Percentiles rank a stretch among this genome's conserved stretches.
Conservation (phyloP, 2,888 invertebrate genomes). For the Luperina nickerlii region DNA sequence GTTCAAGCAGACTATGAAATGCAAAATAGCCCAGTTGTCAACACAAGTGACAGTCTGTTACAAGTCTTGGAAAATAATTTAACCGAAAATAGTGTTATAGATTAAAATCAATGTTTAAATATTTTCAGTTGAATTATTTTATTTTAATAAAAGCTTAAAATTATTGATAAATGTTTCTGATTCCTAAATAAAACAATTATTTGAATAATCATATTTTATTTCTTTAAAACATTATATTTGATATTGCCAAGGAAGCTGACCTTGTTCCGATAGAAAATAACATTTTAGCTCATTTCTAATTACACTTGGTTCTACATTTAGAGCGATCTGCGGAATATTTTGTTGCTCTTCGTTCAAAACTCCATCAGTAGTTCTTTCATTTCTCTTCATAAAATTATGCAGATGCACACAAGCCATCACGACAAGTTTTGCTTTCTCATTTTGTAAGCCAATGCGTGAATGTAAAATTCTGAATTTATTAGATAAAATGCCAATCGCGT, state of each 20-base stretch:
- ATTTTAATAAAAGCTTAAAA: constrained; percentile 1
- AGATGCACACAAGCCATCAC: constrained; percentile 58
- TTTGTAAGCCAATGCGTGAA: constrained; percentile 54
- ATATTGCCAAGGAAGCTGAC: constrained; percentile 57
- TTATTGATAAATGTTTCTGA: constrained; percentile 44
- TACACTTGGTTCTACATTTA: constrained; percentile 57
- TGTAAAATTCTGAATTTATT: constrained; percentile 53
- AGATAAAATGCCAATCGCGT: constrained; percentile 59
- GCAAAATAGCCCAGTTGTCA: constrained; percentile 58
- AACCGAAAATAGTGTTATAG: constrained; percentile 54
- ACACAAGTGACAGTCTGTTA: constrained; percentile 59
- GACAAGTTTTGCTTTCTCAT: constrained; percentile 58
- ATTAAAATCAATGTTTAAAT: constrained; percentile 16
- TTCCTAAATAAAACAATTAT: constrained; percentile 56
- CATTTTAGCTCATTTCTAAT: constrained; percentile 58
- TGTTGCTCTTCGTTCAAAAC: constrained; percentile 55
- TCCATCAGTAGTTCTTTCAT: constrained; percentile 56
- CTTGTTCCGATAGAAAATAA: constrained; percentile 59
- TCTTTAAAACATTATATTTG: constrained; percentile 50
- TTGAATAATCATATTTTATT: constrained; percentile 57
- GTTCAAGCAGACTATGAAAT: constrained; percentile 52
- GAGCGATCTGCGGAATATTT: constrained; percentile 56
- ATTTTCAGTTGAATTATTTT: background rate
- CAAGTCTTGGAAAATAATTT: constrained; percentile 59
- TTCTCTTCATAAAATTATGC: constrained; percentile 60